Conservation (phyloP, 2,888 invertebrate species). For the Rhopalosiphum nymphaeae region DNA sequence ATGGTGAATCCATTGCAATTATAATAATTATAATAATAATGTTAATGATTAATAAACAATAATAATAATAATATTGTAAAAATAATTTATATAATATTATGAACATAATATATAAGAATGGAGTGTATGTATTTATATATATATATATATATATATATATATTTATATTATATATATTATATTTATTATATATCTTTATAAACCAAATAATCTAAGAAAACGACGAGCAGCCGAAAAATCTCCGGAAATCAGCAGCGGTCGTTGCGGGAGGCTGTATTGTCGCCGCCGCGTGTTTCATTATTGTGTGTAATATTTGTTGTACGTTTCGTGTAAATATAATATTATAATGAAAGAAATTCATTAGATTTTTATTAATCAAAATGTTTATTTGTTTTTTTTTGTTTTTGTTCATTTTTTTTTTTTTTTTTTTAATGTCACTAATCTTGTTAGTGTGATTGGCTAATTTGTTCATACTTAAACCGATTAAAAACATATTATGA, state of each 20-base stretch:
- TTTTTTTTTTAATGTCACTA: slow-evolving; percentile 34
- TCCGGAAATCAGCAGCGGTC: not conserved
- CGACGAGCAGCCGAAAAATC: not conserved
- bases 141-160: not conserved
- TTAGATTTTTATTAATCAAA: slow-evolving; percentile 55
- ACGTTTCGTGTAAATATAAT: slow-evolving; percentile 58
- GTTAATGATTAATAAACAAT: slow-evolving; percentile 14
- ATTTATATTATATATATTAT: not conserved
- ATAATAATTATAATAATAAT: slow-evolving; percentile 11
- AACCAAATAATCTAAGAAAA: slow-evolving; percentile 17
- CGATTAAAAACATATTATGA: slow-evolving; percentile 38
- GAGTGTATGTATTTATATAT: slow-evolving; percentile 2
- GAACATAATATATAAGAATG: not conserved
- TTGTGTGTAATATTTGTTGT: slow-evolving; percentile 59
- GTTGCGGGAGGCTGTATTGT: not conserved
- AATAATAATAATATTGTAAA: slow-evolving; percentile 14
- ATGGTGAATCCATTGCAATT: not conserved
- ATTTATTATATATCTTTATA: not conserved
- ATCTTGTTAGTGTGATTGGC: slow-evolving; percentile 37
- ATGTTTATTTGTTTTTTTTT: slow-evolving; percentile 29
- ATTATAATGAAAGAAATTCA: slow-evolving; percentile 31
- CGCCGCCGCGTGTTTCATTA: not conserved
- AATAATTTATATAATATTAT: slow-evolving; percentile 20
- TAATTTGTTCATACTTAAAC: slow-evolving; percentile 48
- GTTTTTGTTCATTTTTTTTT: slow-evolving; percentile 5